Evolutionary conservation across 2,888 invertebrate genomes (phyloP), one percentile per base, ranked within the genome.

Genomic region (Yponomeuta sedellus): DNA sequence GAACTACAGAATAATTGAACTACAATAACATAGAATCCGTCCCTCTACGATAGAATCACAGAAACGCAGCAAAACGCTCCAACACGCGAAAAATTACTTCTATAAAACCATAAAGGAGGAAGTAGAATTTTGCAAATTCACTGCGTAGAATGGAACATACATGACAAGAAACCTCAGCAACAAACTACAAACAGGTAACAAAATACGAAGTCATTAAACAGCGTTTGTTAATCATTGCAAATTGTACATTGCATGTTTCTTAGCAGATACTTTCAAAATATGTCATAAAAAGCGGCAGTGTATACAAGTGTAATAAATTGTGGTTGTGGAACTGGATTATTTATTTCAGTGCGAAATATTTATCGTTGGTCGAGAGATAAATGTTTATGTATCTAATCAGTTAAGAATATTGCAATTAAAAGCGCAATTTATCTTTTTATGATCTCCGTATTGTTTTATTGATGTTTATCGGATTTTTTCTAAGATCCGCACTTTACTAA

Each of bases 371-470:
- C 34, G 34, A 34, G 34, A 34, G 8, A 34, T 25, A 25, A 25
- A 25, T 25, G 5, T 25, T 25, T 44, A 12, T 44, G 44, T 16
- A 52, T 5, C 16, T 16, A 16, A 52, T 52, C 12, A 16, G 16
- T 16, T 44, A 10, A 44, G 44, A 44, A 44, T 4, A 5, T 44
- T 16, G 44, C 44, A 52, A 52, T 52, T 52, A 52, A 12, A 52
- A 52, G 44, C 44, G 16, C 34, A 52, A 52, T 12, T 16, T 52
- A 52, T 52, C 44, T 52, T 44, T 44, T 52, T 52, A 52, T 16
- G 44, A 52, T 52, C 44, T 16, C 44, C 44, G 44, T 52, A 52
- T 52, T 52, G 44, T 52, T 52, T 52, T 52, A 52, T 52, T 52
- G 44, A 52, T 52, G 16, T 16, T 52, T 52, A 52, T 52, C 44